These are phyloP conservation scores for Oenanthe melanoleuca DNA, from an alignment of 2,113 vertebrate species.

Conservation along the genomic window DNA sequence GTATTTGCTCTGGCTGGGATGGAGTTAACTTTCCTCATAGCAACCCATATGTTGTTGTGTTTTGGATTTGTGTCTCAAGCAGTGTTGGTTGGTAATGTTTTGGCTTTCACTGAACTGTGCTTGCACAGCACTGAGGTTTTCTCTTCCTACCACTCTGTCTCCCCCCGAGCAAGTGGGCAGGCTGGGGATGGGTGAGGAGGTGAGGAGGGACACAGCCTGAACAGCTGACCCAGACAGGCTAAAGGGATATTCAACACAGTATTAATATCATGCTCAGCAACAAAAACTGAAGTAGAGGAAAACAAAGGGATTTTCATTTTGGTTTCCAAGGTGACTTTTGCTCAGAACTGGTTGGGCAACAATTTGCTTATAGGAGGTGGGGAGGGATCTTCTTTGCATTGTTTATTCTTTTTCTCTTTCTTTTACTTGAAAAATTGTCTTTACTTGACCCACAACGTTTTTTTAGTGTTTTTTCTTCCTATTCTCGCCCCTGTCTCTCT, in stretches of 20 bases:
- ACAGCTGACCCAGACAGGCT: neutral
- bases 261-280: neutral
- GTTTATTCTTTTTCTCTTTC: neutral
- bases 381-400: neutral
- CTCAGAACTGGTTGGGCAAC: neutral
- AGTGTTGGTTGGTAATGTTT: neutral
- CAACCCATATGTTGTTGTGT: neutral
- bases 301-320: neutral
- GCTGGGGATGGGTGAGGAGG: neutral
- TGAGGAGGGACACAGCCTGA: neutral
- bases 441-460: neutral
- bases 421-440: neutral
- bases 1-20: neutral
- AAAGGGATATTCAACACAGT: fast-evolving
- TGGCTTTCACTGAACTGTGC: neutral
- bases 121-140: neutral
- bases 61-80: neutral
- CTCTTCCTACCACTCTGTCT: neutral
- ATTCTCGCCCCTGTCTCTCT: fast-evolving
- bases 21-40: neutral
- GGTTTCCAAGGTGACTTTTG: neutral
- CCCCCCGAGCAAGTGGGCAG: neutral
- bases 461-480: neutral
- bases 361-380: neutral
- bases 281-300: neutral